Conservation (phyloP, 2,888 invertebrate genomes). For the Himalopsyche anomala region DNA sequence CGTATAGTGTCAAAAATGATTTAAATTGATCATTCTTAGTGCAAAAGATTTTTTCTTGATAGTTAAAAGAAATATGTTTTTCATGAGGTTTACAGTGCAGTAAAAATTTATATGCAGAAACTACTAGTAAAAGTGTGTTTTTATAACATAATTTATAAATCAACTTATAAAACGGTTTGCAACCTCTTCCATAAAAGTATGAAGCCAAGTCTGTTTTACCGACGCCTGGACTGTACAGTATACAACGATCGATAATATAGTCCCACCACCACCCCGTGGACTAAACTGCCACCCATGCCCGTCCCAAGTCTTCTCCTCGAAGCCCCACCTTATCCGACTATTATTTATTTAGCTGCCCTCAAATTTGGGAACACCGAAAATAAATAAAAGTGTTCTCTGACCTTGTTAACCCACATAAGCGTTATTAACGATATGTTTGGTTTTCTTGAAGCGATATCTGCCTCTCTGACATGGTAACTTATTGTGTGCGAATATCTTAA, state of each 20-base stretch:
- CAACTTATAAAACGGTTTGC: neutral
- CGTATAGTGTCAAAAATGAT: too few relatives aligned
- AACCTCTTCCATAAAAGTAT: conserved; percentile 4
- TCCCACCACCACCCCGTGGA: conserved; percentile 35
- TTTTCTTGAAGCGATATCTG: conserved; percentile 39
- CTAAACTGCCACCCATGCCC: neutral
- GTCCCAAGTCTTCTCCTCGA: conserved; percentile 4
- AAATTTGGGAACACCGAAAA: conserved; percentile 54
- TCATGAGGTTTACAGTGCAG: too few relatives aligned
- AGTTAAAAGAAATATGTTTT: too few relatives aligned
- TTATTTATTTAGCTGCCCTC: conserved; percentile 57
- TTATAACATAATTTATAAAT: too few relatives aligned
- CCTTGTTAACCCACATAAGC: conserved; percentile 45
- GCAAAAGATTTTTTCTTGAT: too few relatives aligned
- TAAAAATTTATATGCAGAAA: too few relatives aligned
- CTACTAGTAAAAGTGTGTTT: too few relatives aligned
- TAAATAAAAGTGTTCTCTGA: conserved; percentile 55
- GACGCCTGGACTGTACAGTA: conserved; percentile 50
- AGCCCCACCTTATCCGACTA: conserved; percentile 36
- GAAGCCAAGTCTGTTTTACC: conserved; percentile 44
- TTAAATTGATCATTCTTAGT: too few relatives aligned
- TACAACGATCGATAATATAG: conserved; percentile 53
- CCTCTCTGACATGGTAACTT: neutral
- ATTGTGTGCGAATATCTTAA: neutral
- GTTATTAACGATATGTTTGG: conserved; percentile 46